These are phyloP conservation scores for Takifugu rubripes DNA, from an alignment of 2,797 vertebrate genomes.

Conservation along the genomic window DNA sequence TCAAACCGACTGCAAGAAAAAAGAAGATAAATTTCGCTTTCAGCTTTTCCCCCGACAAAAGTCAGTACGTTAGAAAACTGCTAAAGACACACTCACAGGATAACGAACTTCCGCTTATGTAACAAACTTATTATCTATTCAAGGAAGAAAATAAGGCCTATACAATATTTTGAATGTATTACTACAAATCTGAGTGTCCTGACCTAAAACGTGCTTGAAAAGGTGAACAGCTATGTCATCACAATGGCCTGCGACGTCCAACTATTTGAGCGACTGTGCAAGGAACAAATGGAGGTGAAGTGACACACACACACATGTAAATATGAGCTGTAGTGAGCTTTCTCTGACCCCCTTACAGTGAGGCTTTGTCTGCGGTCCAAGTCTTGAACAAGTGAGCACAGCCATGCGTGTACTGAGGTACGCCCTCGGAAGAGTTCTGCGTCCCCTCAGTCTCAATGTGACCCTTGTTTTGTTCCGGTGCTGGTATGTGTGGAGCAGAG, in stretches of 20 bases:
- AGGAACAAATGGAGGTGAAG: background rate
- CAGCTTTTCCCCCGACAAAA: too few relatives aligned
- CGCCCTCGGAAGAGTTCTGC: constrained; percentile 15
- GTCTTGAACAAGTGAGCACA: constrained; percentile 38
- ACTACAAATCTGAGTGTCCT: constrained; percentile 3
- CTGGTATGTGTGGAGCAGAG: constrained; percentile 61
- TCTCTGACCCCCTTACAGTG: constrained; percentile 35
- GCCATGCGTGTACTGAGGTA: constrained; percentile 29
- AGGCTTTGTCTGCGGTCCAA: constrained; percentile 45
- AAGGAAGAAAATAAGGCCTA: background rate
- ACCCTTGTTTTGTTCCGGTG: constrained; percentile 58
- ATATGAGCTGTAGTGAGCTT: background rate
- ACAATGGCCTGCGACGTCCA: background rate
- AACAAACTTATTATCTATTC: background rate
- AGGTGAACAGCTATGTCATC: constrained; percentile 12
- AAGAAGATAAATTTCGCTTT: too few relatives aligned
- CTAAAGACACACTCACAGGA: too few relatives aligned
- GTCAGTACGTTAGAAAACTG: too few relatives aligned
- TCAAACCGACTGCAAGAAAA: too few relatives aligned
- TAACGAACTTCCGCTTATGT: too few relatives aligned
- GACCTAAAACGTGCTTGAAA: constrained; percentile 1
- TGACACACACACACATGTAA: constrained; percentile 7
- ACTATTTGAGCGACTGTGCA: constrained; percentile 15
- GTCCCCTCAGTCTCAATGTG: constrained; percentile 66
- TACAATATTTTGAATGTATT: background rate